Evolutionary conservation across 2,113 vertebrate species (phyloP).

Genomic region (Psammodynastes pulverulentus): DNA sequence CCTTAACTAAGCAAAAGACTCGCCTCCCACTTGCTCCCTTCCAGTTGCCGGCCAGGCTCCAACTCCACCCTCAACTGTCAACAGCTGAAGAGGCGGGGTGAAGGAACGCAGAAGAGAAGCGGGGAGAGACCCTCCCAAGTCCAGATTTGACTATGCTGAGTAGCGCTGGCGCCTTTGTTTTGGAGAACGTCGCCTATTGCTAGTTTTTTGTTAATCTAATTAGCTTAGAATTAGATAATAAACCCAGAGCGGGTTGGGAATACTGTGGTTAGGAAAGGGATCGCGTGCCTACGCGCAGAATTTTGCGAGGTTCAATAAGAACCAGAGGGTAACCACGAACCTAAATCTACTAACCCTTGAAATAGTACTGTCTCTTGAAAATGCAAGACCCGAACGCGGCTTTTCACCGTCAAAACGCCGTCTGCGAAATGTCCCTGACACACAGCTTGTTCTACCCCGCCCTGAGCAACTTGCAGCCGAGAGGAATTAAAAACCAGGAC

Average conservation of each 20-base stretch:
- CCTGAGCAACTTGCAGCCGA: background rate
- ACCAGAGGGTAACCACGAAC: background rate
- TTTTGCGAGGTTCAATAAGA: too few relatives aligned
- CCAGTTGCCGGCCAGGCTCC: background rate
- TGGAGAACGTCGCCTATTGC: background rate
- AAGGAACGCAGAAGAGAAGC: background rate
- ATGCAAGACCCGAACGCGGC: background rate
- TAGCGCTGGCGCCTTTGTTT: background rate
- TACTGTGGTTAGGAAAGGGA: background rate
- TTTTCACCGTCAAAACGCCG: background rate
- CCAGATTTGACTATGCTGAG: background rate
- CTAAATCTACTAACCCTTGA: too few relatives aligned
- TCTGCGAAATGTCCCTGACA: background rate
- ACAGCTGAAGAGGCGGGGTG: background rate
- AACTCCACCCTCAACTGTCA: background rate
- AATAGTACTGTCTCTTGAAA: background rate
- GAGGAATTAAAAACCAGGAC: background rate
- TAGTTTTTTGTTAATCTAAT: background rate
- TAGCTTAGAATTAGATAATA: background rate
- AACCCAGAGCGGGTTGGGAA: background rate
- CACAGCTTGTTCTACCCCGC: background rate
- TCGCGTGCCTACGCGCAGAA: background rate
- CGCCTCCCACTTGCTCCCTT: background rate
- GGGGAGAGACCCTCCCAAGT: background rate
- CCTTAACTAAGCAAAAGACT: background rate